Evolutionary conservation across 2,888 invertebrate genomes (phyloP).

Genomic region (Sarcophaga caerulescens): DNA sequence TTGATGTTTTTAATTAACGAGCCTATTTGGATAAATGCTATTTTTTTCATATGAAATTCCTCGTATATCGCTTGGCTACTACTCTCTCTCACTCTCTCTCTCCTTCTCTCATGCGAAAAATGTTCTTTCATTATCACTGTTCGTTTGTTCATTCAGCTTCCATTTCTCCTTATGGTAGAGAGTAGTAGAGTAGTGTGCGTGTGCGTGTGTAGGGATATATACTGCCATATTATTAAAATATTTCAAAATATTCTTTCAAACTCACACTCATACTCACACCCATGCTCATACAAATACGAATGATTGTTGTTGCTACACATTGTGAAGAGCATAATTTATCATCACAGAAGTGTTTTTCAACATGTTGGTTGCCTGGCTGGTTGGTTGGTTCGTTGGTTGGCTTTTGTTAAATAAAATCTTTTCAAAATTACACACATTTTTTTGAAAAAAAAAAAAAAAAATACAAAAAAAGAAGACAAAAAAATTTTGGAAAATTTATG

Average conservation of each 20-base stretch:
- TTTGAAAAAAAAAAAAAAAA: background rate
- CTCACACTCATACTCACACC: background rate
- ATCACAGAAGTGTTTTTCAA: slow-evolving; percentile 39
- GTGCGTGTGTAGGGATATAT: background rate
- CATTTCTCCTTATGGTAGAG: background rate
- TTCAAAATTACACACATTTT: slow-evolving; percentile 28
- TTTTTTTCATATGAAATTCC: background rate
- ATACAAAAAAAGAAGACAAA: too few relatives aligned
- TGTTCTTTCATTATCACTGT: slow-evolving; percentile 30
- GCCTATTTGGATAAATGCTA: background rate
- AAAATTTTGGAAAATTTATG: background rate
- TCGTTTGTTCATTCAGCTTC: slow-evolving; percentile 17
- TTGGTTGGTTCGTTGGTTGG: too few relatives aligned
- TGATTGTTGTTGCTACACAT: too few relatives aligned
- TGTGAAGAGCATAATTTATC: slow-evolving; percentile 45
- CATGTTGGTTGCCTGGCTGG: slow-evolving; percentile 13
- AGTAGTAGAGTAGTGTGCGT: background rate
- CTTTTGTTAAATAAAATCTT: slow-evolving; percentile 47
- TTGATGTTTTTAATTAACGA: too few relatives aligned
- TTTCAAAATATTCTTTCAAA: slow-evolving; percentile 28
- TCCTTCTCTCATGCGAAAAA: slow-evolving; percentile 4
- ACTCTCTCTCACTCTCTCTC: too few relatives aligned
- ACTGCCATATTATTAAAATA: slow-evolving; percentile 35
- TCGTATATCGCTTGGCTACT: too few relatives aligned
- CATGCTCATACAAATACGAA: too few relatives aligned